Evolutionary conservation across 2,888 invertebrate genomes (phyloP), one percentile per base, ranked within the genome.

Genomic region (Perizoma flavofasciatum): DNA sequence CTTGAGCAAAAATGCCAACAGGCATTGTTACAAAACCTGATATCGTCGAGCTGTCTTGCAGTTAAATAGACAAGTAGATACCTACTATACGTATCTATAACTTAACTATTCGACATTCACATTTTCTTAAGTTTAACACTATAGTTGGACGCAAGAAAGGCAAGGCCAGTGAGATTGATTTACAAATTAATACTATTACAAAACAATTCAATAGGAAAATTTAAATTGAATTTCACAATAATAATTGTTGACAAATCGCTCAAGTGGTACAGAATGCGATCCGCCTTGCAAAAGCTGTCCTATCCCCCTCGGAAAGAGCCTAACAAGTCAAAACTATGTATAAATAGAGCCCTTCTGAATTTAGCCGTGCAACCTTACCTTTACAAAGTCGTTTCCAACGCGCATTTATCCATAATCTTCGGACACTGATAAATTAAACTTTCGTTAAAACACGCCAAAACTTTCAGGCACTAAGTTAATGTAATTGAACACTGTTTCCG

Each of bases 161-260:
- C 63, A 61, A 64, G 64, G 79, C 71, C 72, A 64, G 51, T 74
- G 67, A 74, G 71, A 76, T 76, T 70, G 73, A 69, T 63, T 48
- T 48, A 69, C 53, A 57, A 70, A 72, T 70, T 67, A 70, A 71
- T 70, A 69, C 65, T 70, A 72, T 76, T 75, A 71, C 75, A 73
- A 75, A 75, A 72, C 71, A 63, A 65, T 71, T 68, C 58, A 63
- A 66, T 74, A 70, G 70, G 68, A 73, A 72, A 75, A 67, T 62
- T 61, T 55, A 63, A 67, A 69, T 66, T 66, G 58, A 67, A 69
- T 69, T 69, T 69, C 69, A 69, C 67, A 69, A 69, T 67, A 64
- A 79, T 82, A 83, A 81, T 79, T 79, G 82, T 86, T 86, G 85
- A 84, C 86, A 88, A 88, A 88, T 80, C 78, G 70, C 70, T 70